phyloP scores from a whole-genome alignment of 2,888 invertebrate species.

The Lasioglossum lativentre region DNA sequence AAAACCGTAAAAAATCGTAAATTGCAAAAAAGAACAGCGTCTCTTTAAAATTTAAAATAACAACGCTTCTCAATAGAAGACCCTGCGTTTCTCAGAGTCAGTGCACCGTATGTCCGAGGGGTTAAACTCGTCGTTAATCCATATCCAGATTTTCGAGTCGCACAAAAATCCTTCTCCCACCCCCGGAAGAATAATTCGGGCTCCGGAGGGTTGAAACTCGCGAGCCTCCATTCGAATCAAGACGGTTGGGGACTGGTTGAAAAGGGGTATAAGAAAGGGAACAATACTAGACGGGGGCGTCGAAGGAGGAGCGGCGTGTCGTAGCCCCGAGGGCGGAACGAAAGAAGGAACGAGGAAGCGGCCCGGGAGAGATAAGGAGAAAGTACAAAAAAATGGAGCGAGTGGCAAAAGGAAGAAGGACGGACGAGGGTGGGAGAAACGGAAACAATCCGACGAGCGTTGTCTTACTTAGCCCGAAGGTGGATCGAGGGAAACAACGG shows the following conservation, averaged over 20 bases:
- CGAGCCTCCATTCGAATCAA: neutral
- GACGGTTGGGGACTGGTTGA: neutral
- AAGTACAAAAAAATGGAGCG: conserved; percentile 52
- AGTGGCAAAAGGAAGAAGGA: conserved; percentile 13
- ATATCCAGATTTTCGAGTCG: neutral
- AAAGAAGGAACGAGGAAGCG: conserved; percentile 24
- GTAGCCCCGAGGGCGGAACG: neutral
- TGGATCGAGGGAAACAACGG: conserved; percentile 52
- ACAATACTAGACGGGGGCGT: conserved; percentile 3
- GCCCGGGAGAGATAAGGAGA: conserved; percentile 15
- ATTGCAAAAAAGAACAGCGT: too few species aligned
- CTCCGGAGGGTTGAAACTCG: neutral
- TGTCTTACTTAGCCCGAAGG: conserved; percentile 57
- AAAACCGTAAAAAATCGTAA: too few species aligned
- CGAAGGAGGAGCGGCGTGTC: neutral
- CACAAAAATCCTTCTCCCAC: neutral
- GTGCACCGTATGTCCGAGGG: too few species aligned
- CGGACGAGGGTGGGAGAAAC: conserved; percentile 18
- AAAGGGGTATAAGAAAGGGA: neutral
- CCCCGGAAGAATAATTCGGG: neutral
- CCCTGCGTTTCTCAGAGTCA: too few species aligned
- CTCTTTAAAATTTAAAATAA: too few species aligned
- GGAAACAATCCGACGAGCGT: conserved; percentile 55
- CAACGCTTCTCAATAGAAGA: too few species aligned
- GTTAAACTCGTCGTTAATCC: neutral